Base-by-base conservation (phyloP, 2,113 vertebrate species). In the Okapia johnstoni region DNA sequence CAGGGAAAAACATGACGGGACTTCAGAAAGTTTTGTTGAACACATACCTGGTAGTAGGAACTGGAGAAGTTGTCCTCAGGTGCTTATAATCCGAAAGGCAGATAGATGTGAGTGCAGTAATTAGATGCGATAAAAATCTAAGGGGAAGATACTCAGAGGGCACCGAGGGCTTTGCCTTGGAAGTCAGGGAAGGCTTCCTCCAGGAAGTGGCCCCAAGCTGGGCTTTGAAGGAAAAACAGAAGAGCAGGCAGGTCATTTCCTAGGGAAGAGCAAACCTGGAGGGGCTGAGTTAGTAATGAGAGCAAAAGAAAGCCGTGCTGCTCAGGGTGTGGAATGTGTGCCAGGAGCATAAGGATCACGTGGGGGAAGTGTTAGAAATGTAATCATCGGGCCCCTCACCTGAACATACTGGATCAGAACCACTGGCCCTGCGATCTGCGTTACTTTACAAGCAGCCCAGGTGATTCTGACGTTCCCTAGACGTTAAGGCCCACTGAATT, bases 381-480 rank as follows among this genome's bases (percentile, higher is more conserved):
- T 2, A 1, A 23, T 5, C 2, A 28, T 2, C 2, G 63, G 66
- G 19, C 7, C 52, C 15, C 23, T 23, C 12, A 5, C 28, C 46
- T 1, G 58, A 76, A 33, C 23, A 3, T 0, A 0, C 19, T 61
- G 33, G 60, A 3, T 23, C 19, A 60, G 85, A 63, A 15, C 12
- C 25, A 33, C 43, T 36, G 26, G 23, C 50, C 61, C 25, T 1
- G 7, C 7, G 2, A 36, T 6, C 23, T 73, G 26, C 30, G 14
- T 13, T 30, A 16, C 77, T n/a, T 70, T 16, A 50, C 9, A 33
- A 79, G 52, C 5, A 17, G 14, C 16, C 13, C 2, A 1, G 25
- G n/a, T 33, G 83, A 84, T 52, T 76, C 93, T 25, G 58, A 14
- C 12, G 11, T 1, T 16, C 12, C 40, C 25, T 40, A 10, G 17